Conservation (phyloP, 2,888 invertebrate species). For the Athetis lepigone region DNA sequence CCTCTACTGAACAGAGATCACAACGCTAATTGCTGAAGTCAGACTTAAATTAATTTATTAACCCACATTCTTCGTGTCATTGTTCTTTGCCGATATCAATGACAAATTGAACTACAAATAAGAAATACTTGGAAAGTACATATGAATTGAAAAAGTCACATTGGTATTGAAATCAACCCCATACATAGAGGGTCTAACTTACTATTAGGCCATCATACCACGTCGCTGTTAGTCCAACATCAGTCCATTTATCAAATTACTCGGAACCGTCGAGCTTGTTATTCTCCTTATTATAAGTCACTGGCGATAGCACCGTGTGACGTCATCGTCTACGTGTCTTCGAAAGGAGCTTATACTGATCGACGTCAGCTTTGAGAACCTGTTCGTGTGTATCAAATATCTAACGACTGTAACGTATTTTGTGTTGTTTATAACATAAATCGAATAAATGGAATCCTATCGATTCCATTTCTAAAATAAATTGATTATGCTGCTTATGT, state of each 20-base stretch:
- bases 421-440: neutral
- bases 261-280: neutral
- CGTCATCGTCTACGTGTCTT: constrained; percentile 11
- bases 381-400: constrained; percentile 7
- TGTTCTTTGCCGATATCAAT: too few species aligned
- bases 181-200: too few species aligned
- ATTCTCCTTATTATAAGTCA: neutral
- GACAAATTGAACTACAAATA: too few species aligned
- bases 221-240: neutral
- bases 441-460: neutral
- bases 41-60: too few species aligned
- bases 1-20: too few species aligned
- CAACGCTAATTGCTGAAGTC: too few species aligned
- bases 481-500: too few species aligned
- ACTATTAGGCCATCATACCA: too few species aligned
- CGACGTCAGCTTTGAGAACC: constrained; percentile 22
- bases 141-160: too few species aligned
- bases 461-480: neutral
- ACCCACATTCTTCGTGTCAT: too few species aligned
- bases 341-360: neutral
- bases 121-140: too few species aligned
- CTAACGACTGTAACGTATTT: constrained; percentile 9
- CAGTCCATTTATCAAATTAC: neutral
- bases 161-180: too few species aligned
- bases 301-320: constrained; percentile 5